Base-by-base conservation (phyloP, 2,888 invertebrate genomes). In the Petrolisthes manimaculis region DNA sequence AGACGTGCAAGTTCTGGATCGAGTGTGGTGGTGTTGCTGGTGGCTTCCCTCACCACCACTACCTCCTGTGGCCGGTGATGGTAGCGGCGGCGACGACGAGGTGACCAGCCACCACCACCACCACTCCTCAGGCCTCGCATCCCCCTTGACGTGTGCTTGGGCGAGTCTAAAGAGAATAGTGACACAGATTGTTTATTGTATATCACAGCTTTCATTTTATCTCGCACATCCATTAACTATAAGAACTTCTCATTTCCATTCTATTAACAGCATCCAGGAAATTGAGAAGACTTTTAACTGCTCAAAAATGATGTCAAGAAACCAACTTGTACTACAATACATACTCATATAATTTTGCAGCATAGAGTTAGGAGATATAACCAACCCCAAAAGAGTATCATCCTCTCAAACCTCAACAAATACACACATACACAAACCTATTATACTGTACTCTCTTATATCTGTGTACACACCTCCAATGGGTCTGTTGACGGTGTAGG, bases 401-500 rank as follows among this genome's bases (percentile, higher is more conserved):
- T 71, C 71, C 37, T 67, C 69, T 37, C 24, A 12, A 9, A 5
- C 37, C 69, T 69, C 69, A 18, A 14, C 51, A 5, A 24, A 5
- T 77, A 18, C 51, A 5, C 24, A n/a, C 51, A 14, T 24, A 5
- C 24, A n/a, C 24, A 37, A 37, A 37, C 37, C 37, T 37, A 37
- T 37, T 37, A 37, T 37, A 37, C 24, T 37, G 2, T 37, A 37
- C 24, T 69, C 24, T 51, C 51, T 67, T 82, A 56, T 24, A 37
- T 53, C 56, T 67, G 37, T 21, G 55, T 18, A 24, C 91, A 92
- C 92, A 95, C 96, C 96, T 92, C 97, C 97, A 84, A 97, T 97
- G 12, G 97, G 97, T 87, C 97, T 94, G 92, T 97, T 97, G 0
- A 96, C 96, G 0, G 97, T 97, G 92, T 98, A 97, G 0, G 97